Evolutionary conservation across 2,888 invertebrate genomes (phyloP), one percentile per base, ranked within the genome.

Genomic region (Flexamia atlantica): DNA sequence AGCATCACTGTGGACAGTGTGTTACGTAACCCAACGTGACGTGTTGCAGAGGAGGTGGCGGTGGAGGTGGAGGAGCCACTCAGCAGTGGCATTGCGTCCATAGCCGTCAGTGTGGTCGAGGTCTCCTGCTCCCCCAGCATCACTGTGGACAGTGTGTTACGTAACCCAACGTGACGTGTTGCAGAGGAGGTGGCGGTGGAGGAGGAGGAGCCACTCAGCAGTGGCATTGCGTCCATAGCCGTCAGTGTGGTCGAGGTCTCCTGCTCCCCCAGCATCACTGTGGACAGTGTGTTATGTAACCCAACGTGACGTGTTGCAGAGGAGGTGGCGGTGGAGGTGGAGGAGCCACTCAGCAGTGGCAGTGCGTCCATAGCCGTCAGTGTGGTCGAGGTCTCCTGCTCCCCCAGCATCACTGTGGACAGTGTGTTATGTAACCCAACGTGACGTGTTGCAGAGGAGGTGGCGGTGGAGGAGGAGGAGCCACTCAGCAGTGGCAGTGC

Each of bases 91-190:
- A 72, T n/a, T 40, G 36, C 42, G 42, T 72, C 72, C 10, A 40
- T 42, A 40, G 20, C 42, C 20, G 40, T 42, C 36, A 42, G 42
- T 40, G 72, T 72, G 36, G 70, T 30, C n/a, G 70, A 70, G 36
- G 70, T 70, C 5, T 40, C 72, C 12, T 72, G 72, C 25, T 72
- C 72, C 42, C 72, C 72, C 25, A 36, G 40, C 14, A 36, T 23
- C 25, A 72, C 72, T 9, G 72, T 72, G 14, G 72, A 72, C 72
- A 72, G 72, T 72, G 42, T 72, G 36, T n/a, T n/a, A n/a, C n/a
- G n/a, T 40, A 40, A 40, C 7, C 7, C 7, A 40, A 40, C 12
- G 7, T 40, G 7, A 40, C 7, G 12, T 40, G 7, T 57, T 57
- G n/a, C 57, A 57, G 57, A 57, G n/a, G 57, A 20, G n/a, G n/a